Conservation (phyloP, 2,797 vertebrate species). For the Myioborus melanocephalus region DNA sequence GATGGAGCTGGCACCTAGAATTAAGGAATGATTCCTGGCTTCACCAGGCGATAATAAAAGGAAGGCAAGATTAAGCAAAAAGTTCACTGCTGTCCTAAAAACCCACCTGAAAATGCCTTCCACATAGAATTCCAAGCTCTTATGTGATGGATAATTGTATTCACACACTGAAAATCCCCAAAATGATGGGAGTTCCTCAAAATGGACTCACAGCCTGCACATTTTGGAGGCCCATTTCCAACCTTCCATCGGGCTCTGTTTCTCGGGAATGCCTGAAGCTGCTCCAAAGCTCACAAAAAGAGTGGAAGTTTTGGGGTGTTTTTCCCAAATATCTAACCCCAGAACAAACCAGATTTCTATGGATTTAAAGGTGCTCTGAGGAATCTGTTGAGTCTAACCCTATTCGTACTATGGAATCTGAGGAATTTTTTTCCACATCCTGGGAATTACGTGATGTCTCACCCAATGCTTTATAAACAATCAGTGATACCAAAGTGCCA, state of each 20-base stretch:
- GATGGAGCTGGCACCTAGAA: not conserved
- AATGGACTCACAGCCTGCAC: not conserved
- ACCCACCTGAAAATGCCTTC: not conserved
- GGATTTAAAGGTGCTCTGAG: not conserved
- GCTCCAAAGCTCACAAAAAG: not conserved
- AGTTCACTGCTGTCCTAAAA: not conserved
- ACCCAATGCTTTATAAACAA: not conserved
- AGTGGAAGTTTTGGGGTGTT: fast-evolving
- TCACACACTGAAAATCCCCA: not conserved
- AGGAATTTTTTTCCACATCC: not conserved
- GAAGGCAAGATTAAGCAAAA: not conserved
- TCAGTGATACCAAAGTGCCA: fast-evolving
- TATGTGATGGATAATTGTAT: fast-evolving
- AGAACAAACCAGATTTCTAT: not conserved
- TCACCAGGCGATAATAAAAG: not conserved
- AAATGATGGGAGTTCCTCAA: not conserved
- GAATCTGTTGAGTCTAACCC: not conserved
- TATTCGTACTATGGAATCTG: not conserved
- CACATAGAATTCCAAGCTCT: not conserved
- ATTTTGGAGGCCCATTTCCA: not conserved
- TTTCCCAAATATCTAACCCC: fast-evolving
- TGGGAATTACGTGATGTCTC: not conserved
- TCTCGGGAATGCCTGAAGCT: fast-evolving
- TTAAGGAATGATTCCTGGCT: not conserved
- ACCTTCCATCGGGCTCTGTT: fast-evolving